Conservation (phyloP, 35 echinoderm and acorn worm species). For the Patiria miniata region DNA sequence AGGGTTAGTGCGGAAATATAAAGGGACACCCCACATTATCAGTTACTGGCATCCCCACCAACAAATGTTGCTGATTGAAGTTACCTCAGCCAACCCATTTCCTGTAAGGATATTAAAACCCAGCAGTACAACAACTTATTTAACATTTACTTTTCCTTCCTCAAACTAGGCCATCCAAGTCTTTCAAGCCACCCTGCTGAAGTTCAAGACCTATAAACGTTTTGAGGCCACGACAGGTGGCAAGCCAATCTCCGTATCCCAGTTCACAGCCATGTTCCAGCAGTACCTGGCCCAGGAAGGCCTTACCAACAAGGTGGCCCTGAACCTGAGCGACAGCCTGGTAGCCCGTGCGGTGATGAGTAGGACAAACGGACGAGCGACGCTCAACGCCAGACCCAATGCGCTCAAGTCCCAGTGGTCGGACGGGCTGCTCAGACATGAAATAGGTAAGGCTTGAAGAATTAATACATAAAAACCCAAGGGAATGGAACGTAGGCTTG, state of each 20-base stretch:
- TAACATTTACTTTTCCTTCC: background rate
- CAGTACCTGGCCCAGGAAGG: slow-evolving; percentile 61
- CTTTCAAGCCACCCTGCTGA: slow-evolving; percentile 49
- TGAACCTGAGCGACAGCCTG: slow-evolving; percentile 71
- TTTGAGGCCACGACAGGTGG: slow-evolving; percentile 71
- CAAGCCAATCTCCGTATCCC: slow-evolving; percentile 29
- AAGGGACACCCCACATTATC: no score
- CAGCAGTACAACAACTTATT: no score
- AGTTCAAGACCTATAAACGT: slow-evolving; percentile 60
- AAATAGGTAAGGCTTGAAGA: slow-evolving; percentile 60
- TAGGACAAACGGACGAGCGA: slow-evolving; percentile 51
- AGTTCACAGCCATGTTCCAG: slow-evolving; percentile 67
- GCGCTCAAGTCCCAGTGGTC: slow-evolving; percentile 60
- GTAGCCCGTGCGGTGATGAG: slow-evolving; percentile 81
- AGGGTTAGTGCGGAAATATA: no score
- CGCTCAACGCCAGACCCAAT: slow-evolving; percentile 65
- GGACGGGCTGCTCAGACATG: slow-evolving; percentile 64
- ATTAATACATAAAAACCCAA: background rate
- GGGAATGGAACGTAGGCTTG: background rate
- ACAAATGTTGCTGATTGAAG: no score
- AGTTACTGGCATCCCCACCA: no score
- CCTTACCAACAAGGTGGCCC: slow-evolving; percentile 66
- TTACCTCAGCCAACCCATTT: no score
- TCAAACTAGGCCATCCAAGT: slow-evolving; percentile 47
- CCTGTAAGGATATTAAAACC: no score